phyloP scores from a whole-genome alignment of 2,888 invertebrate genomes.

The Conops quadrifasciatus region DNA sequence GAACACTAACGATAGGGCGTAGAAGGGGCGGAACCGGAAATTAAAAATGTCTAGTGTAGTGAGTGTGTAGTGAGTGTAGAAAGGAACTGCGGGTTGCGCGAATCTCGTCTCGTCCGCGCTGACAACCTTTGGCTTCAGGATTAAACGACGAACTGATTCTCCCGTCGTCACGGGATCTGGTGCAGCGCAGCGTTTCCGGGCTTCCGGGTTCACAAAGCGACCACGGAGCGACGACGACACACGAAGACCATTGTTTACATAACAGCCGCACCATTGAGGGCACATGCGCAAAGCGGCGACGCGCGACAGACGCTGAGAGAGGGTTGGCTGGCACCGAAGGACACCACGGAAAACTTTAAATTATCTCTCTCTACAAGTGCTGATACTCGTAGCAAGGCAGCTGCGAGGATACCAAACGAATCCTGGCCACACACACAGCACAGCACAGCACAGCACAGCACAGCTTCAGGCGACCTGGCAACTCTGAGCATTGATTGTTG shows the following conservation, averaged over 20 bases:
- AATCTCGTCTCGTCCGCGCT: slow-evolving; percentile 37
- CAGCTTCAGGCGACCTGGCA: slow-evolving; percentile 7
- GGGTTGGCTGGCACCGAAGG: not conserved
- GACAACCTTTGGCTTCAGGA: slow-evolving; percentile 45
- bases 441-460: too few relatives aligned
- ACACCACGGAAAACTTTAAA: not conserved
- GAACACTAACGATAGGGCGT: slow-evolving; percentile 18
- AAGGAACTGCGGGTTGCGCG: slow-evolving; percentile 41
- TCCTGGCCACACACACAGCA: not conserved
- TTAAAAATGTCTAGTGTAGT: slow-evolving; percentile 41
- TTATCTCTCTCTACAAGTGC: not conserved
- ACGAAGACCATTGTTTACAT: slow-evolving; percentile 25
- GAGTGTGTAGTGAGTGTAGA: slow-evolving; percentile 36
- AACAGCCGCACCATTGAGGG: slow-evolving; percentile 38
- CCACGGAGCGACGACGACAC: not conserved
- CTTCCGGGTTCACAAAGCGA: not conserved
- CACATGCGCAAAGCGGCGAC: slow-evolving; percentile 44
- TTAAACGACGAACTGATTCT: slow-evolving; percentile 25
- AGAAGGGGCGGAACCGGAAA: slow-evolving; percentile 41
- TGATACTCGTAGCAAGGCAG: not conserved
- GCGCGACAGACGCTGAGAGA: slow-evolving; percentile 38
- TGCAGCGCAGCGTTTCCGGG: not conserved
- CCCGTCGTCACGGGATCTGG: not conserved
- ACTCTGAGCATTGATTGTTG: slow-evolving; percentile 14
- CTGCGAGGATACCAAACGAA: slow-evolving; percentile 4